These are phyloP conservation scores for Melanotus villosus DNA, from an alignment of 2,888 invertebrate species.

Conservation along the genomic window DNA sequence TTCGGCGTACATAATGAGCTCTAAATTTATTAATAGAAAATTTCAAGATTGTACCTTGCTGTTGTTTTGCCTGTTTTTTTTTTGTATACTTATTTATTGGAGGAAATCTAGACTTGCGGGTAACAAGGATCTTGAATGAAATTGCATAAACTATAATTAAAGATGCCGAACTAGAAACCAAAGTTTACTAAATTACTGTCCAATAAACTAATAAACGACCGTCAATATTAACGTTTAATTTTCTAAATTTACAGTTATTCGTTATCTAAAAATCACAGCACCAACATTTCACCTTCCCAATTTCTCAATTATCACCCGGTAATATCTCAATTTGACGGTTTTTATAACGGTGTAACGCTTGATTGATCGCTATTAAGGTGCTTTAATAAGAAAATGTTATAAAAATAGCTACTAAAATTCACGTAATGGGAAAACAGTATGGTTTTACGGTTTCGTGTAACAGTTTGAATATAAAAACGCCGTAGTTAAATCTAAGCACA, in stretches of 20 bases:
- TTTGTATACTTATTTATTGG: no score
- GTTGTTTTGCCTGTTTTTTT: no score
- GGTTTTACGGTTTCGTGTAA: background rate
- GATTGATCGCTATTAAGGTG: background rate
- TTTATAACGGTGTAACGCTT: background rate
- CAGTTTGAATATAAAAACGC: background rate
- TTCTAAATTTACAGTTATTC: background rate
- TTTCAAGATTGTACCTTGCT: no score
- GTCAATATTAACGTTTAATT: background rate
- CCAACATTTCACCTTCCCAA: background rate
- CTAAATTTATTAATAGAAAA: no score
- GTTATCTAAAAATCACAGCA: background rate
- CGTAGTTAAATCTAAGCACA: background rate
- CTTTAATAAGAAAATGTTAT: background rate
- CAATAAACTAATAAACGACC: background rate
- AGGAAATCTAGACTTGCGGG: no score
- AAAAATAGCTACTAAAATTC: no score
- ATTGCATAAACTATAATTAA: no score
- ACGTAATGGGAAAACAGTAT: background rate
- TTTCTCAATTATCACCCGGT: slow-evolving; percentile 2
- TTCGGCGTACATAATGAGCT: no score
- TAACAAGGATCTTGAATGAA: no score
- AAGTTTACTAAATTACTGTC: background rate
- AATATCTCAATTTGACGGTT: slow-evolving; percentile 2
- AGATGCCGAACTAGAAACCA: no score